Evolutionary conservation across 2,113 vertebrate species (phyloP).

Genomic region (Sceloporus undulatus): DNA sequence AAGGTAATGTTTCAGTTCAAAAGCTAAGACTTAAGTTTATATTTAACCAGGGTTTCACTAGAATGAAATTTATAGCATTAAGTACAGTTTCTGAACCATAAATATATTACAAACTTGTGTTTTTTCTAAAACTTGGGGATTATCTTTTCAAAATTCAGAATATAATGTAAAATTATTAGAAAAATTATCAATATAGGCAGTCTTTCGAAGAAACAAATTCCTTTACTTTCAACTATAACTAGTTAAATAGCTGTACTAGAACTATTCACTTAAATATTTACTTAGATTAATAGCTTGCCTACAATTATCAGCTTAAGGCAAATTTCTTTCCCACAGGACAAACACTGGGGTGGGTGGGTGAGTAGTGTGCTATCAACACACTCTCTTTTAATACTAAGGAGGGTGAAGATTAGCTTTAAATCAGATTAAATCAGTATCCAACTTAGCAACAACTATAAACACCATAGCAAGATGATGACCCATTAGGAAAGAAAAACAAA

Average conservation of each 20-base stretch:
- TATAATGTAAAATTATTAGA: background rate
- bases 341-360: no score
- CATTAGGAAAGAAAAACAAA: background rate
- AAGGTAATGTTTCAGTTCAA: background rate
- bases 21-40: background rate
- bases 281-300: background rate
- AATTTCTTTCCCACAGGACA: background rate
- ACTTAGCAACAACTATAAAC: background rate
- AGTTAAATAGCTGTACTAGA: background rate
- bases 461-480: background rate
- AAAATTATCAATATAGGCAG: background rate
- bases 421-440: slow-evolving; percentile 27
- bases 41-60: background rate
- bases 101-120: background rate
- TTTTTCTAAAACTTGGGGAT: background rate
- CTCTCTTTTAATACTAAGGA: slow-evolving; percentile 1
- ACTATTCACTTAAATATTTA: background rate
- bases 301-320: background rate
- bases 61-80: background rate
- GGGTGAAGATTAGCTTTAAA: slow-evolving; percentile 39
- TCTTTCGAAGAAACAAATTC: background rate
- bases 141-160: background rate
- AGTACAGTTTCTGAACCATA: background rate
- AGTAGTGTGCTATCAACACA: background rate
- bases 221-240: background rate